A percentile compares a stretch with the other conserved stretches of the same genome.
phyloP scores from a whole-genome alignment of 2,797 vertebrate species.

The Trichosurus vulpecula region DNA sequence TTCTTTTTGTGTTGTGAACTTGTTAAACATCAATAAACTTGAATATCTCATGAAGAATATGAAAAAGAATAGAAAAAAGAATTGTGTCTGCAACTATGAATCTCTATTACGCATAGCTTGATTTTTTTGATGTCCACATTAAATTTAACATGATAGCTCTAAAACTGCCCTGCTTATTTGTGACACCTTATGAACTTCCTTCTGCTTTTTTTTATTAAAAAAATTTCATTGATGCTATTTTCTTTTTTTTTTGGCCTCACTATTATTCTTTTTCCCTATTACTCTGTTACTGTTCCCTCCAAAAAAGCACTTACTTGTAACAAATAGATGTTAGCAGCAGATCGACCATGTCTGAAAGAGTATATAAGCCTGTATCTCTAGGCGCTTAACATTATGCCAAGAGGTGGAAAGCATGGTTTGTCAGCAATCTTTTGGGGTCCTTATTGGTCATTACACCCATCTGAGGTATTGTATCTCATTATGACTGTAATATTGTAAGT shows the following conservation, averaged over 20 bases:
- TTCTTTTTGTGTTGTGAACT: neutral
- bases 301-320: neutral
- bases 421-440: neutral
- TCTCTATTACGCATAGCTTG: neutral
- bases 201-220: neutral
- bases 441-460: neutral
- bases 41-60: neutral
- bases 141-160: neutral
- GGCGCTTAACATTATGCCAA: neutral
- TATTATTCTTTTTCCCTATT: neutral
- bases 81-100: neutral
- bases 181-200: neutral
- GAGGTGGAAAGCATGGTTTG: neutral
- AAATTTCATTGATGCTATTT: neutral
- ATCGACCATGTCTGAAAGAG: neutral
- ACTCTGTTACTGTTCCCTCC: neutral
- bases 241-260: neutral
- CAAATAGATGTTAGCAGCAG: neutral
- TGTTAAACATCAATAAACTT: neutral
- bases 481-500: neutral
- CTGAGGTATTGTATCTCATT: neutral
- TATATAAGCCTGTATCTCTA: neutral
- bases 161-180: neutral
- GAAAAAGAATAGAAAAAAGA: neutral
- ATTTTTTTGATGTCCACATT: neutral